Conservation (phyloP, 2,888 invertebrate genomes). For the Eustalomyia histrio region DNA sequence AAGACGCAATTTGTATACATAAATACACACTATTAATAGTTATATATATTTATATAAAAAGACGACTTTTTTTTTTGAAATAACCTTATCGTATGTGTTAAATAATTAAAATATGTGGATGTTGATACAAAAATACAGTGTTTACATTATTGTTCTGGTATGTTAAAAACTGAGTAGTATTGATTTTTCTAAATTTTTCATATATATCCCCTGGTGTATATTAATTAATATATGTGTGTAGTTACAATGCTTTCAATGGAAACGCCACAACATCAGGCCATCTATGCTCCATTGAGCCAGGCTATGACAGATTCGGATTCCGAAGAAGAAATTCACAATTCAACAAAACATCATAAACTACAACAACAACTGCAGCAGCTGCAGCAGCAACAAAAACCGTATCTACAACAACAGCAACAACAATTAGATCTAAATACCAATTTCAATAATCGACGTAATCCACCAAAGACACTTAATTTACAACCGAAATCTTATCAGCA, state of each 20-base stretch:
- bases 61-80: background rate
- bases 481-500: slow-evolving; percentile 64
- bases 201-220: slow-evolving; percentile 15
- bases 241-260: slow-evolving; percentile 79
- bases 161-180: slow-evolving; percentile 67
- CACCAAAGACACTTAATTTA: slow-evolving; percentile 61
- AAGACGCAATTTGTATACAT: background rate
- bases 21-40: background rate
- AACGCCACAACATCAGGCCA: slow-evolving; percentile 80
- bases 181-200: slow-evolving; percentile 70
- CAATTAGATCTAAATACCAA: slow-evolving; percentile 56
- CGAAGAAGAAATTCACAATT: slow-evolving; percentile 75
- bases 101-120: slow-evolving; percentile 72
- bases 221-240: slow-evolving; percentile 52
- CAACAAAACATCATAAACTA: slow-evolving; percentile 69
- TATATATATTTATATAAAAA: background rate
- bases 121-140: slow-evolving; percentile 67
- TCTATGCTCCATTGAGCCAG: slow-evolving; percentile 89
- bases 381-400: no score
- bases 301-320: slow-evolving; percentile 87
- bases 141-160: slow-evolving; percentile 70
- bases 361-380: slow-evolving; percentile 65
- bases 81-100: slow-evolving; percentile 44
- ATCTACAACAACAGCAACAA: slow-evolving; percentile 67
- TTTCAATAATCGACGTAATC: slow-evolving; percentile 49